Percentiles rank a stretch among this genome's conserved stretches.
Evolutionary conservation across 37 sponge, comb jelly and placozoan genomes (phyloP).

Genomic region (Hormiphora californensis): DNA sequence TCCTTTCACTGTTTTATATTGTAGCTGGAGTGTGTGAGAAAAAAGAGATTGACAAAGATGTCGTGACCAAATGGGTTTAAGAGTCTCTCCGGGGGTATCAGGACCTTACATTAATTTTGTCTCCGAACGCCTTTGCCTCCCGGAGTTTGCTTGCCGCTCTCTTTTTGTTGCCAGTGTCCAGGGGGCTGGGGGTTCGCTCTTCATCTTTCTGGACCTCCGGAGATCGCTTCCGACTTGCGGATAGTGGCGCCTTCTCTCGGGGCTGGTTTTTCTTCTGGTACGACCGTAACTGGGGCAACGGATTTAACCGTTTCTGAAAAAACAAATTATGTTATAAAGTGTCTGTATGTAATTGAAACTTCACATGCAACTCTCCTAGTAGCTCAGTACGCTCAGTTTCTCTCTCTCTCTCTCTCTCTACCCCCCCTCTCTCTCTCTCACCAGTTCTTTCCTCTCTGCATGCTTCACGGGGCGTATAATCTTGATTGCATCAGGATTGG

Average conservation of each 20-base stretch:
- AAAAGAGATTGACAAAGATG: too few species aligned
- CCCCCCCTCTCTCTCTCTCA: background rate
- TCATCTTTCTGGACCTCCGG: too few species aligned
- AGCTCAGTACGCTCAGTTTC: too few species aligned
- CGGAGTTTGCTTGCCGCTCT: background rate
- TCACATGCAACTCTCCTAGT: background rate
- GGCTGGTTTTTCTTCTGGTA: constrained; percentile 32
- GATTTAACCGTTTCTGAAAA: constrained; percentile 12
- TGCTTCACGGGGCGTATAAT: constrained; percentile 46
- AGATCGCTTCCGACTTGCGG: background rate
- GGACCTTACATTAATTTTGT: constrained; percentile 34
- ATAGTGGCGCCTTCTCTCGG: background rate
- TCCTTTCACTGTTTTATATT: too few species aligned
- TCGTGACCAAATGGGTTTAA: background rate
- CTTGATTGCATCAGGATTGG: constrained; percentile 47
- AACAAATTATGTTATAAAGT: background rate
- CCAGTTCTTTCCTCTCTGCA: constrained; percentile 48
- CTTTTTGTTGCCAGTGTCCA: background rate
- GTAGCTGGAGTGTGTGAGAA: too few species aligned
- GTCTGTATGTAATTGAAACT: background rate
- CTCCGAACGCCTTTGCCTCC: constrained; percentile 35
- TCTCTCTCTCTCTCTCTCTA: background rate
- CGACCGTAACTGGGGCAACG: constrained; percentile 8
- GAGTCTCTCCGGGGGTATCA: background rate
- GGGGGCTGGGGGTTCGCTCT: too few species aligned